Conservation (phyloP, 2,797 vertebrate genomes). For the Phrynocephalus forsythii region DNA sequence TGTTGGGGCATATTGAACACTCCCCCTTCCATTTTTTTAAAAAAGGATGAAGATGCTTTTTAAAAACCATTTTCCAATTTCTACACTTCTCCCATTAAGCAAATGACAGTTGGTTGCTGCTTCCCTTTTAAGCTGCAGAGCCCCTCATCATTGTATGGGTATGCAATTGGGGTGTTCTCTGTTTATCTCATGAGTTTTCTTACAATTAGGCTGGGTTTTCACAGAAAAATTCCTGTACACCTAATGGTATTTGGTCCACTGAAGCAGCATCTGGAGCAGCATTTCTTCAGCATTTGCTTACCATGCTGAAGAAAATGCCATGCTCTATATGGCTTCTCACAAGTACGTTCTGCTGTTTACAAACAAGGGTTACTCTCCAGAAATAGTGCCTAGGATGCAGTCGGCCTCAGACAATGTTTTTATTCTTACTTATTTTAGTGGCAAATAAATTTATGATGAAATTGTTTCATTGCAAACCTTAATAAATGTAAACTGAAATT, state of each 20-base stretch:
- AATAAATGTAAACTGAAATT: slow-evolving; percentile 47
- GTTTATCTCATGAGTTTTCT: not conserved
- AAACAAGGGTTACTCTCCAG: not conserved
- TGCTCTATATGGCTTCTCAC: not conserved
- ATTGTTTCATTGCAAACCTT: slow-evolving; percentile 34
- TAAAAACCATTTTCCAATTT: not conserved
- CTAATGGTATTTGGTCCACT: not conserved
- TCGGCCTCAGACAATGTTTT: not conserved
- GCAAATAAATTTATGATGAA: slow-evolving; percentile 28
- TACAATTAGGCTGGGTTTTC: not conserved
- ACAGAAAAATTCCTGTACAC: not conserved
- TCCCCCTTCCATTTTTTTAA: too few species aligned
- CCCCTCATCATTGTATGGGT: not conserved
- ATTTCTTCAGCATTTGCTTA: not conserved
- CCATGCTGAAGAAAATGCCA: not conserved
- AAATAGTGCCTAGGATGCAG: not conserved
- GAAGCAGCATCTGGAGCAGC: not conserved
- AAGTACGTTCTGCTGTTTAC: too few species aligned
- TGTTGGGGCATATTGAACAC: too few species aligned
- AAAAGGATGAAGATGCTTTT: not conserved
- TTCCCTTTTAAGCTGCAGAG: not conserved
- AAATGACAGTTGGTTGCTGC: not conserved
- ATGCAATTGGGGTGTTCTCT: not conserved
- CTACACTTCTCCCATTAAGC: slow-evolving; percentile 4
- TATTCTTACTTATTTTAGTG: not conserved